Evolutionary conservation across 2,113 vertebrate species (phyloP).

Genomic region (Trematomus loennbergii): DNA sequence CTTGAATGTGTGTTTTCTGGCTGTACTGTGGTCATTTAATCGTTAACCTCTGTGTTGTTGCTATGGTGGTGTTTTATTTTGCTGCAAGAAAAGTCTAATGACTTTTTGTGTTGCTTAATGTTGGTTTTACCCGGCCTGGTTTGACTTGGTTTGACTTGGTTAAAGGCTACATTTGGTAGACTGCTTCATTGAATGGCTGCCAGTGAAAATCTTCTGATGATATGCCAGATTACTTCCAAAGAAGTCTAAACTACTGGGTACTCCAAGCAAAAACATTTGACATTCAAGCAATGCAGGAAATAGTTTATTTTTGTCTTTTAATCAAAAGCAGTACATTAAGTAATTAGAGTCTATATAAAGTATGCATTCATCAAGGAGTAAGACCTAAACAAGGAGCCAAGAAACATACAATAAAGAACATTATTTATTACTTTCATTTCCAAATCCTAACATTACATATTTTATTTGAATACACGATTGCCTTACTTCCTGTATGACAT

Average conservation of each 20-base stretch:
- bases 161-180: too few species aligned
- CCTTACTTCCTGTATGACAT: slow-evolving; percentile 8
- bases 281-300: background rate
- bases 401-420: background rate
- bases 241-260: too few species aligned
- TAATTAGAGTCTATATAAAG: background rate
- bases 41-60: background rate
- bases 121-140: background rate
- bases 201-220: background rate
- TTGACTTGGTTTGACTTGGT: background rate
- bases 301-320: too few species aligned
- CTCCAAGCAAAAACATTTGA: background rate
- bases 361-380: background rate
- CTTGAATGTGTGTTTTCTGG: too few species aligned
- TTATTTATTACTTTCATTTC: background rate
- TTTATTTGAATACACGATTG: slow-evolving; percentile 12
- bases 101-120: background rate
- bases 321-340: background rate
- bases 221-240: background rate
- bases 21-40: too few species aligned
- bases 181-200: background rate
- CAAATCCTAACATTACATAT: background rate
- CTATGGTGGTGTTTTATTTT: background rate
- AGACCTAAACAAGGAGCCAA: background rate
- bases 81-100: background rate